Evolutionary conservation across 2,797 vertebrate species (phyloP).

Genomic region (Astyanax mexicanus): DNA sequence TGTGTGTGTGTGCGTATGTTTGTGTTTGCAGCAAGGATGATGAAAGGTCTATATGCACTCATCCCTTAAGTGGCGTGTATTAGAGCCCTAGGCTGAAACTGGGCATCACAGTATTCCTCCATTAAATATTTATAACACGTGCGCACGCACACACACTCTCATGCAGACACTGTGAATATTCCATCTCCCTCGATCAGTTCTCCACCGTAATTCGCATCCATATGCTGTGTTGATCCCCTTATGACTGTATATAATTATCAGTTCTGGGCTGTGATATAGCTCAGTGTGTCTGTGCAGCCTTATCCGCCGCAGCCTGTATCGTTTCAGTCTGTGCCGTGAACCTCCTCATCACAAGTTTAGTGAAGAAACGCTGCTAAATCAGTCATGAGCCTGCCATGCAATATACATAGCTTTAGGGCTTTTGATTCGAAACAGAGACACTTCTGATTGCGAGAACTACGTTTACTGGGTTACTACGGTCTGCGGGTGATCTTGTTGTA

Average conservation of each 20-base stretch:
- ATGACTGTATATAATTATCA: slow-evolving; percentile 49
- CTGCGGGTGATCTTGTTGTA: neutral
- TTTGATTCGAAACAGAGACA: slow-evolving; percentile 6
- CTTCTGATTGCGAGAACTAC: neutral
- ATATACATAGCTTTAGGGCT: slow-evolving; percentile 37
- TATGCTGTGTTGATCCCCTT: slow-evolving; percentile 46
- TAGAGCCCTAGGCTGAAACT: slow-evolving; percentile 61
- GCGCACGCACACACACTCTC: slow-evolving; percentile 33
- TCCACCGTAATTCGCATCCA: slow-evolving; percentile 44
- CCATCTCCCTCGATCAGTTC: slow-evolving; percentile 51
- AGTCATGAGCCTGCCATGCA: slow-evolving; percentile 25
- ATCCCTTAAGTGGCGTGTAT: slow-evolving; percentile 61
- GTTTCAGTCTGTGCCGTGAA: slow-evolving; percentile 8
- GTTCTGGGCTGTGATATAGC: slow-evolving; percentile 32
- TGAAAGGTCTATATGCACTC: slow-evolving; percentile 62
- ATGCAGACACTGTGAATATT: slow-evolving; percentile 54
- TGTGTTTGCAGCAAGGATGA: slow-evolving; percentile 47
- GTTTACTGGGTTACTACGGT: slow-evolving; percentile 4
- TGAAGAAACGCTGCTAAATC: slow-evolving; percentile 29
- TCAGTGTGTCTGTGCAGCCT: slow-evolving; percentile 36
- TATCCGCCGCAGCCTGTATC: slow-evolving; percentile 19
- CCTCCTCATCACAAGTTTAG: slow-evolving; percentile 22
- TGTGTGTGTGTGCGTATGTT: neutral
- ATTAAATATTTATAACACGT: slow-evolving; percentile 64
- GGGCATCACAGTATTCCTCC: slow-evolving; percentile 58